Evolutionary conservation across 2,113 vertebrate genomes (phyloP), one percentile per base, ranked within the genome.

Genomic region (Tachuris rubrigastra): DNA sequence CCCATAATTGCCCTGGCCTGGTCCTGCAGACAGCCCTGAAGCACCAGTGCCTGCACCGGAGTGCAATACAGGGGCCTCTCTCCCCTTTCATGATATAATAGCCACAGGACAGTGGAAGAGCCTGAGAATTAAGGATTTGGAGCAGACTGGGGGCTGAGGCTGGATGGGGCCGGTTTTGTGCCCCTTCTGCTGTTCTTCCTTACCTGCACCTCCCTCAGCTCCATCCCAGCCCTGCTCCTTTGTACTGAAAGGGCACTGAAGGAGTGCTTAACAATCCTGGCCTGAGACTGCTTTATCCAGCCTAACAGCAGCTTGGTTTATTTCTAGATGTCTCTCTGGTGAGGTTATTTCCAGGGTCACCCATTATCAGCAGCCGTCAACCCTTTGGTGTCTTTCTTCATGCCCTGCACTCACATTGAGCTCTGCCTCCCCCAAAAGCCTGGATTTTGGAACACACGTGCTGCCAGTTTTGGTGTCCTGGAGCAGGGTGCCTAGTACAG

Each of bases 341-440:
- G 46, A 81, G 55, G 22, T 71, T 79, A n/a, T 89, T 91, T 78
- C 53, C 39, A 69, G 49, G 37, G 24, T 76, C 30, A 56, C 59
- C 33, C 37, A 2, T 74, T 50, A n/a, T 11, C 30, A 75, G 37
- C 44, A 14, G 46, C 37, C 3, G 0, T n/a, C 52, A 80, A 1
- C 2, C 3, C 58, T 52, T 42, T 18, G 2, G 15, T 63, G 13
- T 23, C 69, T 78, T 28, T 81, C n/a, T 49, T 41, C 23, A 5
- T 4, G 8, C 39, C 27, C 47, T 14, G 30, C 56, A 31, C n/a
- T 59, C 2, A 1, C 69, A 49, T 2, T 1, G 1, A 55, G 55
- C 42, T 72, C 53, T 62, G 75, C 23, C n/a, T 80, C 25, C n/a
- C 42, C 9, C 8, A 2, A 55, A 86, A 76, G 4, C 41, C 63